Conservation (phyloP, 2,113 vertebrate genomes). For the Burhinus bistriatus region DNA sequence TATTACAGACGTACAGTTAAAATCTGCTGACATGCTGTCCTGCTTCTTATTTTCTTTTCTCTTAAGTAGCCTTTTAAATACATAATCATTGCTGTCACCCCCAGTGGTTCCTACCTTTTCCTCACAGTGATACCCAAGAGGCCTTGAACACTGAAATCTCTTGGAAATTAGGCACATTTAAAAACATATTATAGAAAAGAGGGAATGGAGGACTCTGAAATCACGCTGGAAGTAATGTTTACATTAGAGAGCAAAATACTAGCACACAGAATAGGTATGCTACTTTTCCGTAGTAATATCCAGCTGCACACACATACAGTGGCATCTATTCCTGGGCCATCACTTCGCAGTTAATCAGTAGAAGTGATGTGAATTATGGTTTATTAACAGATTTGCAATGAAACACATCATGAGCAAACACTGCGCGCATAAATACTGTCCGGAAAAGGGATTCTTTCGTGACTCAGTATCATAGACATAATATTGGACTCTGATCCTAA, state of each 20-base stretch:
- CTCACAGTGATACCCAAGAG: constrained; percentile 9
- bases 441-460: background rate
- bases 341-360: background rate
- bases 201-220: background rate
- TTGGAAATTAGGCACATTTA: constrained; percentile 1
- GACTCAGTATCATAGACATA: background rate
- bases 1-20: background rate
- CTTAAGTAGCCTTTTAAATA: constrained; percentile 21
- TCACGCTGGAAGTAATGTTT: background rate
- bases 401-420: background rate
- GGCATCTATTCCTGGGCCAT: background rate
- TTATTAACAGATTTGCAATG: background rate
- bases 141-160: constrained; percentile 14
- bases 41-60: constrained; percentile 14
- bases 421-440: background rate
- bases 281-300: background rate
- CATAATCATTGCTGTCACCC: background rate
- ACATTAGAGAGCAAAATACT: background rate
- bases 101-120: constrained; percentile 31
- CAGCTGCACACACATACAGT: background rate
- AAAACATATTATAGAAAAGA: background rate
- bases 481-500: background rate
- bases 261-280: background rate
- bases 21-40: background rate
- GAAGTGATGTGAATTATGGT: background rate